Base-by-base conservation (phyloP, 35 echinoderm and acorn worm species). In the Anneissia japonica region DNA sequence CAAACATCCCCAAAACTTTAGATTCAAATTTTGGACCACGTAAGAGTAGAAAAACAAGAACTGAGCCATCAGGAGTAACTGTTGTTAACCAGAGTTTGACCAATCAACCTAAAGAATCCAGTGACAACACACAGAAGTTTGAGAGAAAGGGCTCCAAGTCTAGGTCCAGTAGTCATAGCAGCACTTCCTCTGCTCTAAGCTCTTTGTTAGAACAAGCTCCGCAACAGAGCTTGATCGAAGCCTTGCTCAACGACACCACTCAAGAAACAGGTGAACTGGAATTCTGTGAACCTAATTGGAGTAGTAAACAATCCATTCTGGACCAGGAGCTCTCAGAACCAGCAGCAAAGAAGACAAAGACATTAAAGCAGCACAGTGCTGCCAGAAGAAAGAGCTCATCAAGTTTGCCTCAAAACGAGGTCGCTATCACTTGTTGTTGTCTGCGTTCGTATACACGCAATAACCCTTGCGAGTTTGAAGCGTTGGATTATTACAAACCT, bases 401-500 rank as follows among this genome's bases (percentile, higher is more conserved):
- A 31, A 45, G 46, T 34, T 34, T 85, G 56, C 51, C 74, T 75
- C 64, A 75, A 83, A 39, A 28, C 17, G 82, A 89, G 38, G 30
- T 83, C 56, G 73, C 90, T 77, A 89, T 97, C 21, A 95, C 93
- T 32, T 77, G 75, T 56, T 73, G 83, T 26, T 97, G 91, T 43
- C 72, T 97, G 74, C 87, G 94, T 41, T 93, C 91, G 7, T 93
- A 93, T 77, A 90, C 94, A 13, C 79, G 94, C 36, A 73, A 92
- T 36, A 91, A 97, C 39, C 91, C 94, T 3, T 97, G 90, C 85
- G 75, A 85, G 35, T 91, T 86, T 79, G 91, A 90, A 72, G 92
- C 93, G 26, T 77, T 95, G 46, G 89, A 97, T 79, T 93, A 93
- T 73, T 91, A 93, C 88, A 88, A 86, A 9, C 88, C 91, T 34